Evolutionary conservation across 2,797 vertebrate genomes (phyloP), one percentile per base, ranked within the genome.

Genomic region (Rhabdomys pumilio): DNA sequence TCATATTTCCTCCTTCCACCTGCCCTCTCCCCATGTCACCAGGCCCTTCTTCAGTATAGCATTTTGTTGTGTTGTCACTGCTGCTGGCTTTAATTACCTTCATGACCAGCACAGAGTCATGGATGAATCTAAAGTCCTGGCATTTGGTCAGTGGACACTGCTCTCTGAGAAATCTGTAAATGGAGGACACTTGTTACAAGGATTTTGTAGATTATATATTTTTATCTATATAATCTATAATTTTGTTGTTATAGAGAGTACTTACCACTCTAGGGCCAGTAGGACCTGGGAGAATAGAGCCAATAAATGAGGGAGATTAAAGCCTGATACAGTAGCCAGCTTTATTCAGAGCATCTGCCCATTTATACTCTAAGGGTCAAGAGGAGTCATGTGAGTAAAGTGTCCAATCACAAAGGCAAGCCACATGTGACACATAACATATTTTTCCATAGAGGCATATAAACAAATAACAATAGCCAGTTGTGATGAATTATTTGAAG

Each of bases 101-200:
- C 15, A 55, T 55, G 55, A 55, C 55, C 15, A 55, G 15, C 55
- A 14, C 2, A 3, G 55, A 17, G 55, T 55, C 3, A 15, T 14
- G 65, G 22, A 15, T 44, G 29, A 26, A 1, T 63, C 63, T 47
- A 57, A 19, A 87, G 38, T 59, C 15, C 57, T 3, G 55, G 26
- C 6, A 31, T n/a, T 90, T 55, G 34, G 11, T 50, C 31, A 26
- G 2, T 47, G 38, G 29, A 61, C 24, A 1, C 57, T 69, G 31
- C n/a, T 57, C 82, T 95, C 50, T 72, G 91, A 87, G 26, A 44
- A 76, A 53, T 41, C 72, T 90, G 34, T 84, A 77, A 47, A 20
- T 41, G 34, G 59, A 90, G 65, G 41, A 80, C n/a, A 22, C 14
- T 59, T 44, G 76, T 34, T 57, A 0, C 87, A 65, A 93, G 19